phyloP scores from a whole-genome alignment of 2,888 invertebrate genomes.

The Agapostemon virescens region DNA sequence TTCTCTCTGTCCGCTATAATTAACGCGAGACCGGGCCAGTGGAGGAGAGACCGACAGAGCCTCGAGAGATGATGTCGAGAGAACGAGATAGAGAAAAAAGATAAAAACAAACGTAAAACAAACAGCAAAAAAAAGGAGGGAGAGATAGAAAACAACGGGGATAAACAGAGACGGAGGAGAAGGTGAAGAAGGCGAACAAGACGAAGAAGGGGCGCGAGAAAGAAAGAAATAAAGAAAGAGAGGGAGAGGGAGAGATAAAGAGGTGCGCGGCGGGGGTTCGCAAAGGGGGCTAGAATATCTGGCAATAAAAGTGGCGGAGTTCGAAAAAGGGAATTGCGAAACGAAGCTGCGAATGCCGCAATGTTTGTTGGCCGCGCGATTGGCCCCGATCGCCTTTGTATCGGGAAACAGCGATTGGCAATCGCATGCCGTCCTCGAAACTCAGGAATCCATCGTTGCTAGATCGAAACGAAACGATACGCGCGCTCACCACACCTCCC shows the following conservation, averaged over 20 bases:
- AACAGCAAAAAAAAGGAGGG: no score
- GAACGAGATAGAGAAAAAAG: not conserved
- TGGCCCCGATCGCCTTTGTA: constrained; percentile 75
- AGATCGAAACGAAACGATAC: constrained; percentile 51
- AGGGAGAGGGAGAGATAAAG: not conserved
- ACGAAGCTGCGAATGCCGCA: constrained; percentile 58
- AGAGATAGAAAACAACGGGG: not conserved
- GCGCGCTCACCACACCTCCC: not conserved
- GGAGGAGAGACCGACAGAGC: not conserved
- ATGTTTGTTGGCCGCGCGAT: constrained; percentile 68
- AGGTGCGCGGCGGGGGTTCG: not conserved
- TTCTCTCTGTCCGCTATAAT: constrained; percentile 53
- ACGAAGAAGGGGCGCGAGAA: no score
- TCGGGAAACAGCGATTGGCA: constrained; percentile 78
- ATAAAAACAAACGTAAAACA: not conserved
- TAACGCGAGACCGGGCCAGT: constrained; percentile 44
- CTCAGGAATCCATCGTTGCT: constrained; percentile 73
- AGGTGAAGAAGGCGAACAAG: no score
- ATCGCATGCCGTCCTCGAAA: constrained; percentile 78
- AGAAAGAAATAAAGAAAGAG: no score
- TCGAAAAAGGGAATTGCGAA: constrained; percentile 69
- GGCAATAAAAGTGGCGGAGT: constrained; percentile 66
- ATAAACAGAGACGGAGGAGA: not conserved
- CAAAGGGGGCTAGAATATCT: constrained; percentile 53
- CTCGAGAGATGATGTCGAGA: not conserved